Conservation (phyloP, 2,113 vertebrate genomes). For the Lathamus discolor region DNA sequence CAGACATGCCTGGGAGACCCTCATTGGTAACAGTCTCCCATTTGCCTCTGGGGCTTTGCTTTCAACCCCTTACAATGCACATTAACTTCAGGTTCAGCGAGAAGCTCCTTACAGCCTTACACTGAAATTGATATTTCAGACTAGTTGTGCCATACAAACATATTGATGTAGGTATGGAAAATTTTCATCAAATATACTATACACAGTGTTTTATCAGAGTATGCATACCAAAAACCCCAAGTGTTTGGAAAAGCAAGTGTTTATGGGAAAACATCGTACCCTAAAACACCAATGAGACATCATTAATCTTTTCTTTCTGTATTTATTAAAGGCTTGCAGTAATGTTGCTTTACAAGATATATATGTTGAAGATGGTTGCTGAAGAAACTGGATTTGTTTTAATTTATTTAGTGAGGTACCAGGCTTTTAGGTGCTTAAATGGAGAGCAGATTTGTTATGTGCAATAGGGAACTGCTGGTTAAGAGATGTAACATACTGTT, state of each 20-base stretch:
- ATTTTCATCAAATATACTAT: not conserved
- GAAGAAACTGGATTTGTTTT: slow-evolving; percentile 73
- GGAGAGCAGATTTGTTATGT: slow-evolving; percentile 68
- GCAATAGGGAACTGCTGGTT: slow-evolving; percentile 78
- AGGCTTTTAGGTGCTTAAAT: slow-evolving; percentile 74
- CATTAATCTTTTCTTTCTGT: slow-evolving; percentile 58
- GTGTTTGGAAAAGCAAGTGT: slow-evolving; percentile 39
- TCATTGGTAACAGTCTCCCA: not conserved
- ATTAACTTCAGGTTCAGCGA: slow-evolving; percentile 30
- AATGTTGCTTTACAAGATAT: slow-evolving; percentile 60
- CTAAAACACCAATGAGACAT: slow-evolving; percentile 27
- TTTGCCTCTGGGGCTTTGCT: not conserved
- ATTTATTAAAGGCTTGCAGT: slow-evolving; percentile 76
- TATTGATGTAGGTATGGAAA: slow-evolving; percentile 11
- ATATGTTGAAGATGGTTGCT: slow-evolving; percentile 62
- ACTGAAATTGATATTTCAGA: slow-evolving; percentile 13
- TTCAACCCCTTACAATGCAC: slow-evolving; percentile 1
- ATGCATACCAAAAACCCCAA: slow-evolving; percentile 33
- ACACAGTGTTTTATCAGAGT: slow-evolving; percentile 41
- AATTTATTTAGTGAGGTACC: slow-evolving; percentile 80
- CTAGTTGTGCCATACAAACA: not conserved
- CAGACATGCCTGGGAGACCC: not conserved
- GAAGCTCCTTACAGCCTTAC: slow-evolving; percentile 56
- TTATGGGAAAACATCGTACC: slow-evolving; percentile 57
- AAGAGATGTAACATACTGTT: slow-evolving; percentile 61